A percentile compares a stretch with the other conserved stretches of the same genome.
phyloP scores from a whole-genome alignment of 2,113 vertebrate genomes.

The Candoia aspera region DNA sequence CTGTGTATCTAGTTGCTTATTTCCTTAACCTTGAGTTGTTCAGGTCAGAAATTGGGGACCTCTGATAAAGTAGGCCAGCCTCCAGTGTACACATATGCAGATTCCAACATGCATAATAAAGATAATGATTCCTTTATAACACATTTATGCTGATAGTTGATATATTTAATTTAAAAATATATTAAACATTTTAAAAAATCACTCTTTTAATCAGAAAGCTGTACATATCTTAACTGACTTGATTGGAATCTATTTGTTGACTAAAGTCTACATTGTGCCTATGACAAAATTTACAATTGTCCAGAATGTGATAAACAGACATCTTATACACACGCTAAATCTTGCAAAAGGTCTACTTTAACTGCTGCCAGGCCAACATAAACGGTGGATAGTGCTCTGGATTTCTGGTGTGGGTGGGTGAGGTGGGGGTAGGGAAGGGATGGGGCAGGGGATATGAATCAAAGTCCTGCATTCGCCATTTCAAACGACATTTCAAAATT shows the following conservation, averaged over 20 bases:
- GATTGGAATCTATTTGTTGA: not conserved
- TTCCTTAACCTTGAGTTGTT: not conserved
- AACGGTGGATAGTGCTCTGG: not conserved
- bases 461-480: not conserved
- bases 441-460: not conserved
- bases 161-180: not conserved
- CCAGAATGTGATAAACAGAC: not conserved
- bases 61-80: not conserved
- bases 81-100: not conserved
- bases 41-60: not conserved
- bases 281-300: not conserved
- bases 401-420: not conserved
- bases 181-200: not conserved
- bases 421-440: too few relatives aligned
- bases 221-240: too few relatives aligned
- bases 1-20: not conserved
- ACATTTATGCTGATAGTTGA: not conserved
- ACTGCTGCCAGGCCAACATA: not conserved
- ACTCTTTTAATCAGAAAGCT: not conserved
- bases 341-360: not conserved
- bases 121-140: not conserved
- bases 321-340: not conserved
- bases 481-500: not conserved
- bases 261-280: not conserved
- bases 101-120: not conserved